Evolutionary conservation across 2,113 vertebrate genomes (phyloP).

Genomic region (Meriones unguiculatus): DNA sequence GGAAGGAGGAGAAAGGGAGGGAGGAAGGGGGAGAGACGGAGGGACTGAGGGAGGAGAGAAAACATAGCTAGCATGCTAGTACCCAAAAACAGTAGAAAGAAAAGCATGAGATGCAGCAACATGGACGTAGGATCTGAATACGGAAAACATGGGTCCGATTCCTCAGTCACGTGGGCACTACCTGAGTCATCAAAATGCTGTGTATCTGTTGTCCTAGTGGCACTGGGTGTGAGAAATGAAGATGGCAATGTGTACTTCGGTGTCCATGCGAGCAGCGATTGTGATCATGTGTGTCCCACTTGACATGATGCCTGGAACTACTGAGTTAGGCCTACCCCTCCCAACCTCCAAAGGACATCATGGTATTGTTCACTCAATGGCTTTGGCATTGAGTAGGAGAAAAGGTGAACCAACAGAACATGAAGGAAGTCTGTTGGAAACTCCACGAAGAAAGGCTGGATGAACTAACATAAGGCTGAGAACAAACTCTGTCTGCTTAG

Average conservation of each 20-base stretch:
- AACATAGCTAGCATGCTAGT: not conserved
- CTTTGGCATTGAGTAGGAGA: not conserved
- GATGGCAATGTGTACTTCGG: no score
- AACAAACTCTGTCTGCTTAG: not conserved
- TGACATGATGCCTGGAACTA: not conserved
- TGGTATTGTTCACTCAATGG: not conserved
- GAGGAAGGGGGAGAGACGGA: not conserved
- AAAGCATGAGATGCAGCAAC: not conserved
- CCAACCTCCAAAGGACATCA: not conserved
- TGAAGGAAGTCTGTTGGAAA: not conserved
- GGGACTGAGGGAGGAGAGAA: not conserved
- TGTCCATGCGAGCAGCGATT: not conserved
- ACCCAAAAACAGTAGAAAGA: not conserved
- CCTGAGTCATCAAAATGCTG: not conserved
- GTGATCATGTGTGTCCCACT: not conserved
- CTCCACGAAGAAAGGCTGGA: not conserved
- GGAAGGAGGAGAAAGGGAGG: no score
- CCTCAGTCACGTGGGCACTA: not conserved
- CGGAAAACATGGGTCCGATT: not conserved
- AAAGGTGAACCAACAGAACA: not conserved
- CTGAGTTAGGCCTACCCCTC: not conserved
- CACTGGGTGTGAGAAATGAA: not conserved
- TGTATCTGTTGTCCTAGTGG: fast-evolving
- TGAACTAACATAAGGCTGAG: not conserved
- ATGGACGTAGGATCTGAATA: not conserved